These are phyloP conservation scores for Nebria ingens DNA, from an alignment of 1,140 invertebrate species.

Conservation along the genomic window DNA sequence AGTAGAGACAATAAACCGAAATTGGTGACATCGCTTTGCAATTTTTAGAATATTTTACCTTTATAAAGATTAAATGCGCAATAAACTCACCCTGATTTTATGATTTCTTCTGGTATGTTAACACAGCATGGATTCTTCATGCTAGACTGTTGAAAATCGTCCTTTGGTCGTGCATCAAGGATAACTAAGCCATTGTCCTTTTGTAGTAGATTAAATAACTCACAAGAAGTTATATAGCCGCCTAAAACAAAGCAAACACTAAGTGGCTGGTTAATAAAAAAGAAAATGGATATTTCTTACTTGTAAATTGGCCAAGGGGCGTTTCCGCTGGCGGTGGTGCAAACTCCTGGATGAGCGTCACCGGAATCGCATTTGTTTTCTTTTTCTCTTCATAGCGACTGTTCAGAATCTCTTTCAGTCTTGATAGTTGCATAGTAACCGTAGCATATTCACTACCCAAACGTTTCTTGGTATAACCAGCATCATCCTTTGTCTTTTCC, in stretches of 20 bases:
- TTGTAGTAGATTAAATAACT: background rate
- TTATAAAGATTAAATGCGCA: no score
- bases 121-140: background rate
- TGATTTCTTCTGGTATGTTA: constrained; percentile 1
- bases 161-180: background rate
- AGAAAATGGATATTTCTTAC: background rate
- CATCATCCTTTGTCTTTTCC: background rate
- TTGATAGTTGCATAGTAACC: background rate
- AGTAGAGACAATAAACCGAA: no score
- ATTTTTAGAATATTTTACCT: no score
- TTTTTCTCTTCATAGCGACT: no score
- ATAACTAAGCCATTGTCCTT: background rate
- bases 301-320: background rate
- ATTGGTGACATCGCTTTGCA: no score
- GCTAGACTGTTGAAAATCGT: background rate
- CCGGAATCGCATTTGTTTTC: no score
- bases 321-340: no score
- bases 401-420: background rate
- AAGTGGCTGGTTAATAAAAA: background rate
- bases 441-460: background rate
- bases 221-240: background rate
- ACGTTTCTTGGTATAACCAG: background rate
- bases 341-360: no score
- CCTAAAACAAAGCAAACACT: no score
- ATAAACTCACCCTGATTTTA: background rate